Evolutionary conservation across 2,888 invertebrate genomes (phyloP).

Genomic region (Carterocephalus palaemon): DNA sequence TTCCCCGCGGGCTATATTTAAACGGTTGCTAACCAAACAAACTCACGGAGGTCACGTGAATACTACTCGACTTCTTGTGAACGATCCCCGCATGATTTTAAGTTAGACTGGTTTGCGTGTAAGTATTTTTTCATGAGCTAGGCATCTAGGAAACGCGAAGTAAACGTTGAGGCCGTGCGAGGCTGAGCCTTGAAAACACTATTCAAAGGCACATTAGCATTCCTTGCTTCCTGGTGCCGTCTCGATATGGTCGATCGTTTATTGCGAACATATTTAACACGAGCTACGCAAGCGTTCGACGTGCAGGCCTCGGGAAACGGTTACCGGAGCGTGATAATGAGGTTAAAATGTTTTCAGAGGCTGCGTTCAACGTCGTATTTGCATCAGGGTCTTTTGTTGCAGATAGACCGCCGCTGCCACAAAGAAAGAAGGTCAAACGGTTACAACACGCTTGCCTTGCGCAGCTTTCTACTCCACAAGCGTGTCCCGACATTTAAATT

Average conservation of each 20-base stretch:
- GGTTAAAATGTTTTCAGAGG: slow-evolving; percentile 59
- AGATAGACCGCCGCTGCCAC: slow-evolving; percentile 32
- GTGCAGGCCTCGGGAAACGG: slow-evolving; percentile 51
- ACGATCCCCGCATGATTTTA: slow-evolving; percentile 15
- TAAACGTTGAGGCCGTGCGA: slow-evolving; percentile 65
- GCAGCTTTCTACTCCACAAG: slow-evolving; percentile 74
- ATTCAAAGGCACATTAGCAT: slow-evolving; percentile 75
- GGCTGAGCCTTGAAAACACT: slow-evolving; percentile 74
- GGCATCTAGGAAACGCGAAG: slow-evolving; percentile 61
- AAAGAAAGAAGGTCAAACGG: slow-evolving; percentile 72
- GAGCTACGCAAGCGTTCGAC: slow-evolving; percentile 41
- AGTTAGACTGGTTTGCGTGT: slow-evolving; percentile 22
- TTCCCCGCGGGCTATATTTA: slow-evolving; percentile 49
- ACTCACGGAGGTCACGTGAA: slow-evolving; percentile 47
- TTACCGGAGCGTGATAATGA: slow-evolving; percentile 69
- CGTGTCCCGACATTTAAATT: slow-evolving; percentile 75
- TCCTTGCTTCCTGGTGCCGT: slow-evolving; percentile 68
- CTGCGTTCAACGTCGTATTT: slow-evolving; percentile 53
- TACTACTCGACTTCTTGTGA: slow-evolving; percentile 35
- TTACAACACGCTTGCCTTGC: slow-evolving; percentile 76
- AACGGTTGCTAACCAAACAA: slow-evolving; percentile 48
- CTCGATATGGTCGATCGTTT: slow-evolving; percentile 47
- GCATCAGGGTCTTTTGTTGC: slow-evolving; percentile 68
- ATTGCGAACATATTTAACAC: slow-evolving; percentile 37
- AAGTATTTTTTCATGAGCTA: slow-evolving; percentile 10